A percentile compares a stretch with the other conserved stretches of the same genome.
Conservation (phyloP, 1,140 invertebrate species). For the Aporrectodea caliginosa region DNA sequence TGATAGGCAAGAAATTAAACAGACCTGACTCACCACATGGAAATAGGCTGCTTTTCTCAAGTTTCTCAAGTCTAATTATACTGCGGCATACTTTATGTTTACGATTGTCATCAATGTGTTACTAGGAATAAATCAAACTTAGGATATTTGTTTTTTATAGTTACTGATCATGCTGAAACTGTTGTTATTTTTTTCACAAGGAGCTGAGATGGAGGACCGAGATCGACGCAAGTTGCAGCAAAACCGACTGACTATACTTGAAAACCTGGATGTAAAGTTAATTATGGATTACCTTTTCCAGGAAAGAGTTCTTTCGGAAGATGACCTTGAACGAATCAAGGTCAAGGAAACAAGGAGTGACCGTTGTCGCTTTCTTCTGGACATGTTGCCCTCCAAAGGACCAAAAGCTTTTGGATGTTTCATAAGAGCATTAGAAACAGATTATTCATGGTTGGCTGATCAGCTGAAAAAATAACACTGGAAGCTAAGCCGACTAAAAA, state of each 20-base stretch:
- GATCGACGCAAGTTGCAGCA: background rate
- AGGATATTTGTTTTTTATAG: no score
- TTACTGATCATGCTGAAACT: no score
- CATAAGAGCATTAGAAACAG: background rate
- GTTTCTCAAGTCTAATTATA: no score
- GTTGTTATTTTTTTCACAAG: no score
- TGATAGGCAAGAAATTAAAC: no score
- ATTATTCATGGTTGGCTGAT: background rate
- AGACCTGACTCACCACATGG: no score
- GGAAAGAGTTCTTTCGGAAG: background rate
- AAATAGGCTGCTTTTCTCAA: no score
- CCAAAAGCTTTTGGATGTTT: background rate
- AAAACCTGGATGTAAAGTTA: background rate
- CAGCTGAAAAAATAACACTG: no score
- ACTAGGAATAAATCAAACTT: no score
- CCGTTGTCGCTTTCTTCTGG: background rate
- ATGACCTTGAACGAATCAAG: background rate
- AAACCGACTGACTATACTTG: background rate
- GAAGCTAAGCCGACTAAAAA: no score
- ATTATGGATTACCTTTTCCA: background rate
- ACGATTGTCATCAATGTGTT: no score
- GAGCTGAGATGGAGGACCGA: background rate
- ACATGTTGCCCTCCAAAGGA: background rate
- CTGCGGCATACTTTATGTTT: no score
- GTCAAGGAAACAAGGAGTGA: background rate